phyloP scores from a whole-genome alignment of 2,113 vertebrate species.

The Odontesthes bonariensis region DNA sequence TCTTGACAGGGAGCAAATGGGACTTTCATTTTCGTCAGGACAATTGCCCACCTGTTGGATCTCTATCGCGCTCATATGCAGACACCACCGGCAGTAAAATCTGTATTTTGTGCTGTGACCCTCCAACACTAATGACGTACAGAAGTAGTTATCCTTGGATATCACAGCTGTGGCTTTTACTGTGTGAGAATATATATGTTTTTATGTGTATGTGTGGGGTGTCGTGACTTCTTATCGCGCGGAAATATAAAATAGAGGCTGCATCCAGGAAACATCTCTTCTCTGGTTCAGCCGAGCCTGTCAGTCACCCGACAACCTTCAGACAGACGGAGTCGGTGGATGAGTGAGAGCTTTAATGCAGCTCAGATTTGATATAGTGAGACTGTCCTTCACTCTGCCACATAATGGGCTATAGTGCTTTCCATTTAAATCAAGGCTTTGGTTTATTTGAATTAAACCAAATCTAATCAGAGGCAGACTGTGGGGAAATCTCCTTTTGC shows the following conservation, averaged over 20 bases:
- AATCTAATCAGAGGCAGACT: slow-evolving; percentile 68
- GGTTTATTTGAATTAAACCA: slow-evolving; percentile 70
- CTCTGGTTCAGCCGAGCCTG: not conserved
- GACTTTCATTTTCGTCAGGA: slow-evolving; percentile 61
- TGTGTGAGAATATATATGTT: too few relatives aligned
- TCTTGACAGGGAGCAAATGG: slow-evolving; percentile 71
- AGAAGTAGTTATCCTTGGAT: slow-evolving; percentile 10
- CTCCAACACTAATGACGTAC: slow-evolving; percentile 1
- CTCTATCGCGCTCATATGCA: slow-evolving; percentile 26
- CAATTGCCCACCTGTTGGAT: slow-evolving; percentile 70
- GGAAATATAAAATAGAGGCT: not conserved
- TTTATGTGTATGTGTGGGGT: not conserved
- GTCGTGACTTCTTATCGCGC: not conserved
- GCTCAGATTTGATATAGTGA: slow-evolving; percentile 58
- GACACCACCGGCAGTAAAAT: slow-evolving; percentile 31
- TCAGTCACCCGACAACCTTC: slow-evolving; percentile 41
- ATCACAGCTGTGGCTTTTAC: not conserved
- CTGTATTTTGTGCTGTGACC: slow-evolving; percentile 28
- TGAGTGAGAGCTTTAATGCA: slow-evolving; percentile 45
- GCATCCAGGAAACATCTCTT: not conserved
- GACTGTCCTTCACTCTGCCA: slow-evolving; percentile 63
- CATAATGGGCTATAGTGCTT: slow-evolving; percentile 62
- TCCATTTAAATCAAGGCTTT: slow-evolving; percentile 72
- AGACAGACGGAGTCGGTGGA: not conserved
- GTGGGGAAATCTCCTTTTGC: slow-evolving; percentile 61